phyloP scores from a whole-genome alignment of 2,113 vertebrate species.

The Bubo scandiacus region DNA sequence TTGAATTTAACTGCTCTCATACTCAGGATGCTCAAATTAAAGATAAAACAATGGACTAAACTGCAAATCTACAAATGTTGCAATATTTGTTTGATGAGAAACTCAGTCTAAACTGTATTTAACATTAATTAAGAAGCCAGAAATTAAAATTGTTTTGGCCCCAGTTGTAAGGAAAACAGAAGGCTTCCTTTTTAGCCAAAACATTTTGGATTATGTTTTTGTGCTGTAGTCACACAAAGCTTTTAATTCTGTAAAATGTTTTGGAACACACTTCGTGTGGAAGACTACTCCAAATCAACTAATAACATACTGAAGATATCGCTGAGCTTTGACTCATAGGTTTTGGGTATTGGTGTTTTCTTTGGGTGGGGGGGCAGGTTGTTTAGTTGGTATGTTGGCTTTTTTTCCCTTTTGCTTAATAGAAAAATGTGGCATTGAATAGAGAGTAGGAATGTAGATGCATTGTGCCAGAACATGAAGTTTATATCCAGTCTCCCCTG shows the following conservation, averaged over 20 bases:
- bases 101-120: neutral
- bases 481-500: neutral
- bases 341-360: neutral
- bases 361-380: neutral
- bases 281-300: neutral
- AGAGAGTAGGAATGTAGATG: neutral
- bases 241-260: conserved; percentile 9
- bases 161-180: conserved; percentile 33
- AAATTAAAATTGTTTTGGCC: conserved; percentile 48
- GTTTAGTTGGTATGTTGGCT: neutral
- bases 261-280: neutral
- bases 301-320: neutral
- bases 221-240: neutral
- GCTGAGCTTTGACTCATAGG: neutral
- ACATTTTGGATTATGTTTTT: conserved; percentile 36
- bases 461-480: neutral
- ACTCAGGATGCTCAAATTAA: neutral
- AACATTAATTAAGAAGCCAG: conserved; percentile 36
- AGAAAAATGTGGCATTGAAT: neutral
- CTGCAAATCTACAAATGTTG: neutral
- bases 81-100: neutral
- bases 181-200: conserved; percentile 22
- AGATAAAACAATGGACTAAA: neutral
- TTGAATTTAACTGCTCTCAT: neutral
- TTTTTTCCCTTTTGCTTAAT: neutral